Conservation (phyloP, 2,888 invertebrate species). For the Drosophila gaucha region DNA sequence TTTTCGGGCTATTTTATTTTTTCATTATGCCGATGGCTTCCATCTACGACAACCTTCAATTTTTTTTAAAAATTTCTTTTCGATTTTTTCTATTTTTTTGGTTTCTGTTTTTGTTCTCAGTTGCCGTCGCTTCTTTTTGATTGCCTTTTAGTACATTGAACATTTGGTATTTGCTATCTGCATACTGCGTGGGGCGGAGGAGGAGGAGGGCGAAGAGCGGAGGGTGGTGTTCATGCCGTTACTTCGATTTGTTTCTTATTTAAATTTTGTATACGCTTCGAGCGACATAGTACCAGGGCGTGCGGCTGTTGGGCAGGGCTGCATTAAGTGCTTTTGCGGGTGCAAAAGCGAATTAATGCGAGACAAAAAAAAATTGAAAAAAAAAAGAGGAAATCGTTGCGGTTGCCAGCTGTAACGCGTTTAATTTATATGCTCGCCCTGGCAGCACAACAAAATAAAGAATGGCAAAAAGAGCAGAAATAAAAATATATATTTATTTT, state of each 20-base stretch:
- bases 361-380: constrained; percentile 16
- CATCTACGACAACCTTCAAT: constrained; percentile 15
- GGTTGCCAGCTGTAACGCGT: constrained; percentile 80
- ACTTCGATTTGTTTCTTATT: constrained; percentile 80
- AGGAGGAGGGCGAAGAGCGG: not conserved
- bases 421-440: constrained; percentile 74
- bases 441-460: constrained; percentile 60
- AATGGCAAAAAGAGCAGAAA: constrained; percentile 59
- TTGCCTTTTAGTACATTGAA: constrained; percentile 69
- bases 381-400: constrained; percentile 58
- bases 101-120: constrained; percentile 22
- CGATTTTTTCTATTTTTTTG: constrained; percentile 6
- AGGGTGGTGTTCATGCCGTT: constrained; percentile 45
- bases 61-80: not conserved
- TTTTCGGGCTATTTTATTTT: constrained; percentile 31
- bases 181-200: not conserved
- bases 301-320: constrained; percentile 36
- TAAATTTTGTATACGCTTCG: constrained; percentile 73
- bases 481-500: constrained; percentile 81
- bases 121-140: constrained; percentile 27
- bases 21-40: constrained; percentile 69
- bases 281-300: constrained; percentile 43
- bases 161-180: constrained; percentile 73
- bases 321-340: constrained; percentile 77
- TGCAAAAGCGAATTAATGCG: constrained; percentile 71